Base-by-base conservation (phyloP, 2,113 vertebrate species). In the Hylia prasina region DNA sequence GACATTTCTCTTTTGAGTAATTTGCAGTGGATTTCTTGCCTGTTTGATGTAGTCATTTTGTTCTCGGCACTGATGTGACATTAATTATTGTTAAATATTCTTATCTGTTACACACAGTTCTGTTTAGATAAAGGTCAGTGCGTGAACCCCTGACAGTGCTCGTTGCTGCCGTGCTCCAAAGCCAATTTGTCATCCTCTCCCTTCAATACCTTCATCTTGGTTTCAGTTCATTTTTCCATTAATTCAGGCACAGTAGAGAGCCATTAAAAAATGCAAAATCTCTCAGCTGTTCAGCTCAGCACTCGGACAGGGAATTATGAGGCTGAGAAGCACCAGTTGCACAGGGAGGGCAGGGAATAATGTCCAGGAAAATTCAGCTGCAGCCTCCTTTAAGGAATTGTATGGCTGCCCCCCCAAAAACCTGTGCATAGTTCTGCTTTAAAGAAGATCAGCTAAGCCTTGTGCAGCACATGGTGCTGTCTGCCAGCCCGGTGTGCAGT, bases 31-130 rank as follows among this genome's bases (percentile, higher is more conserved):
- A 93, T 93, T 97, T 95, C 90, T 93, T 84, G 82, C 84, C 79
- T 17, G 50, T 53, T 96, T 86, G 81, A 94, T 89, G 57, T 75
- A 87, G 78, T 89, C 87, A 21, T 85, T 94, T 94, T 94, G 87
- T 94, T 84, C 91, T 47, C 79, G 1, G 58, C 4, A 4, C 93
- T 88, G 92, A 96, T 95, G 91, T 97, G 96, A 97, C 93, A 93
- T 96, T 97, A 97, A 97, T 97, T 95, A 96, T 94, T 97, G 95
- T 96, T 96, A 97, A 98, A 96, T 98, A 97, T 97, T 94, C 93
- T 97, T 97, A 96, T 97, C 97, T 95, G 87, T 96, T 97, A 88
- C 96, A 82, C 37, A 79, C 87, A 97, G 96, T 89, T 96, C 95
- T 97, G 81, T 94, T 91, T 92, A 95, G 90, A 87, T 89, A 98